Percentiles rank a stretch among this genome's conserved stretches.
Conservation (phyloP, 2,888 invertebrate species). For the Phania funesta region DNA sequence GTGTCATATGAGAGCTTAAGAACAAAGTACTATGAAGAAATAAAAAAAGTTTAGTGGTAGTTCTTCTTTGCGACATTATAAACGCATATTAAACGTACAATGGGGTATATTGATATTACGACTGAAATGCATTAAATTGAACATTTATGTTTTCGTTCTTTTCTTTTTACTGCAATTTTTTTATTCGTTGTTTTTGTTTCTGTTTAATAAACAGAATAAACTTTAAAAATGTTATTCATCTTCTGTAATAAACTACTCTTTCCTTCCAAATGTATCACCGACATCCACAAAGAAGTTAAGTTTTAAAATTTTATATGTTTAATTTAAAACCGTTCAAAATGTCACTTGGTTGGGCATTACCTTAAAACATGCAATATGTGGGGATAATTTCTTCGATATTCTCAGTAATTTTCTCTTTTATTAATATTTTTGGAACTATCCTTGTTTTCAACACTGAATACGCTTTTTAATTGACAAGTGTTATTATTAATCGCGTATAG, state of each 20-base stretch:
- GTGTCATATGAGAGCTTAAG: conserved; percentile 43
- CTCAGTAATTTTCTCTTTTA: too few relatives aligned
- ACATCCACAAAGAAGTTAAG: background rate
- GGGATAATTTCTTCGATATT: too few relatives aligned
- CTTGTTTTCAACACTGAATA: too few relatives aligned
- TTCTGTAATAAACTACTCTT: conserved; percentile 21
- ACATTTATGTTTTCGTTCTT: conserved; percentile 52
- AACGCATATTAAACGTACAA: conserved; percentile 41
- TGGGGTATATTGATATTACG: conserved; percentile 44
- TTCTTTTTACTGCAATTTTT: conserved; percentile 2
- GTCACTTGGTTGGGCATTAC: too few relatives aligned
- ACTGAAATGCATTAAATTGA: conserved; percentile 66
- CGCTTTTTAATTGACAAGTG: too few relatives aligned
- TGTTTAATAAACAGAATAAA: conserved; percentile 12
- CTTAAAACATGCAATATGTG: too few relatives aligned
- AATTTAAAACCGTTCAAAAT: too few relatives aligned
- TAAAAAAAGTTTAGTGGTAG: conserved; percentile 23
- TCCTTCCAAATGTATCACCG: background rate
- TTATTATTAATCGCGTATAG: too few relatives aligned
- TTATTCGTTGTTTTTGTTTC: background rate
- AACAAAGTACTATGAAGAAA: conserved; percentile 15
- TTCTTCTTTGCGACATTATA: conserved; percentile 15
- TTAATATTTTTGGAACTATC: too few relatives aligned
- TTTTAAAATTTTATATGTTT: too few relatives aligned
- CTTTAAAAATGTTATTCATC: conserved; percentile 49